Conservation (phyloP, 2,113 vertebrate genomes). For the Eidolon helvum region DNA sequence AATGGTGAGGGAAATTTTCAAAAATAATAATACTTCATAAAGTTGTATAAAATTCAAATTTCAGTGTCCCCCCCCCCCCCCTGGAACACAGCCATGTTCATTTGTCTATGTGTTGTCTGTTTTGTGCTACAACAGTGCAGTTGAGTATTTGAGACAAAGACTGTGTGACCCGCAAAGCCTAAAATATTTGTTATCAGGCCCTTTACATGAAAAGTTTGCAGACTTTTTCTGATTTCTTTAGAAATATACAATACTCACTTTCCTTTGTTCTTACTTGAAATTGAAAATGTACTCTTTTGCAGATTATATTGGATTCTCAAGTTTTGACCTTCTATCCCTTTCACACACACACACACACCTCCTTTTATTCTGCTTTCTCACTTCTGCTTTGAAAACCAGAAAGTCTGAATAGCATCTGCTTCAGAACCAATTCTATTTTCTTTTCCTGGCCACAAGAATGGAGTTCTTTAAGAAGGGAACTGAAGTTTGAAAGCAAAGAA, state of each 20-base stretch:
- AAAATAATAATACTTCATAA: not conserved
- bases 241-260: not conserved
- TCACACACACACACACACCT: not conserved
- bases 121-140: not conserved
- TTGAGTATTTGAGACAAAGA: not conserved
- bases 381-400: not conserved
- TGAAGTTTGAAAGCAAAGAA: slow-evolving; percentile 28
- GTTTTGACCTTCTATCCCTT: not conserved
- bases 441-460: not conserved
- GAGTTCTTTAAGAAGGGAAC: slow-evolving; percentile 4
- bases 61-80: no score
- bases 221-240: not conserved
- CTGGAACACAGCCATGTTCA: not conserved
- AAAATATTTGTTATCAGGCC: not conserved
- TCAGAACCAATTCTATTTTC: not conserved
- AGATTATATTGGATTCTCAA: not conserved
- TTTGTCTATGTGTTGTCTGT: not conserved
- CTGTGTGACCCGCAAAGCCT: not conserved
- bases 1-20: not conserved
- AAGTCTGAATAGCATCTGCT: slow-evolving; percentile 17
- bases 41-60: slow-evolving; percentile 4
- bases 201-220: not conserved
- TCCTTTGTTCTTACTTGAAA: not conserved
- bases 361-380: not conserved
- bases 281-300: not conserved